Percentiles rank a stretch among this genome's conserved stretches.
Evolutionary conservation across 2,113 vertebrate genomes (phyloP).

Genomic region (Puntigrus tetrazona): DNA sequence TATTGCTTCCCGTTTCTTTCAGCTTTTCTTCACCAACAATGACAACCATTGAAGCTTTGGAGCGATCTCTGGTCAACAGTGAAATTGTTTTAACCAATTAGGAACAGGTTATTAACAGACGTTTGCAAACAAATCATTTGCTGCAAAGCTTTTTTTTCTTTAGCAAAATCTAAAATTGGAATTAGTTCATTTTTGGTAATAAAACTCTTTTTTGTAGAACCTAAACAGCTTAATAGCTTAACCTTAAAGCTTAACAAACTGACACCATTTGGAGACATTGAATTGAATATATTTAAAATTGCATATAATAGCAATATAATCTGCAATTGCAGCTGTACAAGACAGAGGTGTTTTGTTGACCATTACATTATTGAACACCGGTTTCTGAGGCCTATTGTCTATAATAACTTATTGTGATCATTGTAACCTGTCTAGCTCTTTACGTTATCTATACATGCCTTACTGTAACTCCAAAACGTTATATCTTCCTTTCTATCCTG

Average conservation of each 20-base stretch:
- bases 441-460: neutral
- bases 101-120: neutral
- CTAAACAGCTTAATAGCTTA: neutral
- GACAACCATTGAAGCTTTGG: constrained; percentile 54
- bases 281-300: too few relatives aligned
- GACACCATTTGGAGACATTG: neutral
- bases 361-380: neutral
- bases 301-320: too few relatives aligned
- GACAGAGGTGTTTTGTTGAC: neutral
- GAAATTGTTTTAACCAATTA: constrained; percentile 5
- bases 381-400: neutral
- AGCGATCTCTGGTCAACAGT: constrained; percentile 52
- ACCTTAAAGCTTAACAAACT: neutral
- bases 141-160: neutral
- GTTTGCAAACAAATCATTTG: neutral
- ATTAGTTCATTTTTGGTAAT: neutral
- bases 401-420: neutral
- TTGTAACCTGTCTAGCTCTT: neutral
- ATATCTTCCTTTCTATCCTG: neutral
- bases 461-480: neutral
- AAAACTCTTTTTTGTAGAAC: neutral
- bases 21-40: constrained; percentile 47
- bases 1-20: constrained; percentile 43
- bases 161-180: neutral
- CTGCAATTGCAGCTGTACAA: neutral